Evolutionary conservation across 1,140 invertebrate species (phyloP), one percentile per base, ranked within the genome.

Genomic region (Drosophila tani): DNA sequence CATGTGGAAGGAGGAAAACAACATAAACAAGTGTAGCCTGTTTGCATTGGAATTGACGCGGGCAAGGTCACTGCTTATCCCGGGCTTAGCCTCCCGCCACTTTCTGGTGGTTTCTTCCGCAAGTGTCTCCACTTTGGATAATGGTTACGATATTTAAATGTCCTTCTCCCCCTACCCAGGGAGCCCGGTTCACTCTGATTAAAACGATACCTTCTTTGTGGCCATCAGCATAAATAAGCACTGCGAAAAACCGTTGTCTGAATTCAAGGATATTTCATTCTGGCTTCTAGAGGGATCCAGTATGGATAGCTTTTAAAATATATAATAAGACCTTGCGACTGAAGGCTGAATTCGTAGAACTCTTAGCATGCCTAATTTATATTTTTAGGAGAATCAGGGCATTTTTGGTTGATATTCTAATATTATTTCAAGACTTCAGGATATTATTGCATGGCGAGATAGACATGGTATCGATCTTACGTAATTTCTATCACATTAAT

Each of bases 91-190:
- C 40, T 55, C 21, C 32, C 40, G 8, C 67, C 41, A 29, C 32
- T 56, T 68, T 69, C 67, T 46, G 56, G 56, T 15, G 14, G 40
- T 21, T 60, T 38, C 56, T 15, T 24, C 32, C 29, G 41, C 43
- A 19, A 55, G 49, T 56, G 15, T 55, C 49, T 41, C 35, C 50
- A 62, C 64, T 60, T 46, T 55, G 67, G 64, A 70, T 68, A 56
- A 68, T 69, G 64, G 67, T 29, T 21, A 46, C 64, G 64, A 21
- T 70, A 69, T 70, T 70, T 56, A 68, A 70, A 70, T 70, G 67
- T 70, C 67, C 67, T 51, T 29, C 40, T 17, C 40, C n/a, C 21
- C 12, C 27, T n/a, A 15, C n/a, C 29, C 40, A 15, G 0, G 14
- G 29, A 53, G 32, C 63, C 35, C 35, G 35, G 35, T 24, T 68